Percentiles rank a stretch among this genome's conserved stretches.
Evolutionary conservation across 2,113 vertebrate genomes (phyloP).

Genomic region (Mustela lutreola): DNA sequence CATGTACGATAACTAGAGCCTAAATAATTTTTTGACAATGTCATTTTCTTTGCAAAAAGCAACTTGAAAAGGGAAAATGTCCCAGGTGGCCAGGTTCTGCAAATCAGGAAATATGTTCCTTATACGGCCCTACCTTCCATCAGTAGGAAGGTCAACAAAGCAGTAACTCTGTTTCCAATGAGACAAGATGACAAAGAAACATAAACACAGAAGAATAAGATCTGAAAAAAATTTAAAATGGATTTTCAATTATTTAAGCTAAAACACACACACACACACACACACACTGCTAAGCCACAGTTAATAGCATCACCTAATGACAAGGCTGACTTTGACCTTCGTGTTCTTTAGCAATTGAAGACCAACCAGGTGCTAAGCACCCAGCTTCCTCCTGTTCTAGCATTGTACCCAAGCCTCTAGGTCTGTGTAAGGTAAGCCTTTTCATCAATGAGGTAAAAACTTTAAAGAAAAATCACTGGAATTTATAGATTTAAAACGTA

Average conservation of each 20-base stretch:
- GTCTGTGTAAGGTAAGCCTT: background rate
- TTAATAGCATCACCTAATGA: too few relatives aligned
- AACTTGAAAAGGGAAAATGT: constrained; percentile 57
- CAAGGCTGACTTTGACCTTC: background rate
- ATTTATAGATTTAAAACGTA: background rate
- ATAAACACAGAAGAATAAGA: background rate
- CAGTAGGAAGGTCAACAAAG: background rate
- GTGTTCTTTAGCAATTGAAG: background rate
- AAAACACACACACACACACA: too few relatives aligned
- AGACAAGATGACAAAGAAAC: background rate
- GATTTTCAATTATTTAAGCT: background rate
- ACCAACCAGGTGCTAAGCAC: background rate
- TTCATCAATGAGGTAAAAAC: constrained; percentile 7
- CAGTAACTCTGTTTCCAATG: background rate
- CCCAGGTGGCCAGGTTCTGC: background rate
- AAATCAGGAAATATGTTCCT: constrained; percentile 23
- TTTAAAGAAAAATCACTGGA: background rate
- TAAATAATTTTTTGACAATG: constrained; percentile 57
- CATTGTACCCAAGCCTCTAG: background rate
- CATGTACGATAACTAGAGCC: constrained; percentile 41
- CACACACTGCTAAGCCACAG: too few relatives aligned
- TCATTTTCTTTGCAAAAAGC: constrained; percentile 55
- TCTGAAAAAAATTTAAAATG: background rate
- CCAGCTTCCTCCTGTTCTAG: background rate
- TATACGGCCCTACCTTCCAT: background rate